These are phyloP conservation scores for Megaceryle torquata DNA, from an alignment of 2,113 vertebrate genomes.

Conservation along the genomic window DNA sequence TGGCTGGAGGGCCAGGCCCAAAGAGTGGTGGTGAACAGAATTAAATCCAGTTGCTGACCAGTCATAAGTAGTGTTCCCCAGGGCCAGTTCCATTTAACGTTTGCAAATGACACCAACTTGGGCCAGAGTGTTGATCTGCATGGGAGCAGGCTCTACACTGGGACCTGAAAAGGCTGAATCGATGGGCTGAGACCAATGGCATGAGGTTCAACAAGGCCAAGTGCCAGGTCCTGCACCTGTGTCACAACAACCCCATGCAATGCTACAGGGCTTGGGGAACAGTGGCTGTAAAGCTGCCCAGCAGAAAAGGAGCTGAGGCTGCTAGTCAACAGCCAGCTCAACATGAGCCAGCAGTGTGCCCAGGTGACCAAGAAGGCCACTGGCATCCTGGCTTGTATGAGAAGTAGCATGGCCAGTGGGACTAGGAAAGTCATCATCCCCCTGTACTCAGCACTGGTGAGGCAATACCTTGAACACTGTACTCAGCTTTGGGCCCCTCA, in stretches of 20 bases:
- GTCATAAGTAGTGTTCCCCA: neutral
- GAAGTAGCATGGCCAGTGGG: neutral
- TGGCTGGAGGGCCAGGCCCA: fast-evolving
- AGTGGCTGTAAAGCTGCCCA: neutral
- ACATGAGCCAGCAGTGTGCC: neutral
- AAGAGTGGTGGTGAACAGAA: neutral
- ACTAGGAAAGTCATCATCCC: neutral
- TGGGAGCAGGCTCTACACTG: neutral
- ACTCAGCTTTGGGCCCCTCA: neutral
- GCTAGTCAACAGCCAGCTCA: fast-evolving
- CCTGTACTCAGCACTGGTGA: neutral
- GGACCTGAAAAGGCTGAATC: neutral
- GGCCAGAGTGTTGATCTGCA: neutral
- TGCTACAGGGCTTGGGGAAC: fast-evolving
- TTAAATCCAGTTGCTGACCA: fast-evolving
- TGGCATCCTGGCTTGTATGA: neutral
- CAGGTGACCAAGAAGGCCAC: neutral
- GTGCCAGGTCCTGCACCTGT: fast-evolving
- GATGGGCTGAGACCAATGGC: fast-evolving
- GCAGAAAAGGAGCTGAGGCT: neutral
- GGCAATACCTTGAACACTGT: fast-evolving
- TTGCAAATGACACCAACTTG: neutral
- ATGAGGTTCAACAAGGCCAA: neutral
- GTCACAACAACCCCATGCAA: neutral
- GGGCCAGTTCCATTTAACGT: neutral